Evolutionary conservation across 2,888 invertebrate species (phyloP), one percentile per base, ranked within the genome.

Genomic region (Arrhopalites spinosus): DNA sequence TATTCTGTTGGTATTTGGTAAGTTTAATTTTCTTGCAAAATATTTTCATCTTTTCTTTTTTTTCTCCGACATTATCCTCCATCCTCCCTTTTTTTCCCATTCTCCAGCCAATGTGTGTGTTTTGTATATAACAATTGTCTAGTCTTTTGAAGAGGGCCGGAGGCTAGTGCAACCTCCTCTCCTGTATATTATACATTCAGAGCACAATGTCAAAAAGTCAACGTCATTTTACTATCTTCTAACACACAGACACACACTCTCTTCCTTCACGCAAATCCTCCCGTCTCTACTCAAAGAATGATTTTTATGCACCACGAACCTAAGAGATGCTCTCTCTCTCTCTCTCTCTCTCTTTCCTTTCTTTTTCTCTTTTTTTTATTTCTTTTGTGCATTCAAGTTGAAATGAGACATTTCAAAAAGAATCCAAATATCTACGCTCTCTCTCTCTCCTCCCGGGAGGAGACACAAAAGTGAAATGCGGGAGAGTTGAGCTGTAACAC

Each of bases 1-100:
- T 75, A 78, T 82, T 73, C 80, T 83, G 45, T 36, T n/a, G n/a
- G n/a, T n/a, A n/a, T 73, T 82, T 66, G 78, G 81, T 80, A 76
- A 78, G 78, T 47, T 8, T 7, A 11, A 64, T 64, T 7, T 64
- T 67, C 15, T n/a, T 20, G 20, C 11, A 11, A 43, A 23, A 23
- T 50, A 15, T 50, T 47, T 5, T 47, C 47, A 1, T 50, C 15
- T 43, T 61, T 56, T 50, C 25, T 56, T n/a, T n/a, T n/a, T n/a
- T 23, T 20, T 25, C 47, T 25, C 25, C n/a, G 13, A 20, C 5
- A 45, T 23, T 53, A 50, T 29, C 29, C 30, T 30, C 20, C 56
- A 1, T 29, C n/a, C 53, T 50, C 56, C 17, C 47, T 20, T 25
- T 45, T n/a, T n/a, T n/a, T n/a, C n/a, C n/a, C n/a, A 20, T 23